phyloP scores from a whole-genome alignment of 2,888 invertebrate genomes.

The Acrobasis repandana region DNA sequence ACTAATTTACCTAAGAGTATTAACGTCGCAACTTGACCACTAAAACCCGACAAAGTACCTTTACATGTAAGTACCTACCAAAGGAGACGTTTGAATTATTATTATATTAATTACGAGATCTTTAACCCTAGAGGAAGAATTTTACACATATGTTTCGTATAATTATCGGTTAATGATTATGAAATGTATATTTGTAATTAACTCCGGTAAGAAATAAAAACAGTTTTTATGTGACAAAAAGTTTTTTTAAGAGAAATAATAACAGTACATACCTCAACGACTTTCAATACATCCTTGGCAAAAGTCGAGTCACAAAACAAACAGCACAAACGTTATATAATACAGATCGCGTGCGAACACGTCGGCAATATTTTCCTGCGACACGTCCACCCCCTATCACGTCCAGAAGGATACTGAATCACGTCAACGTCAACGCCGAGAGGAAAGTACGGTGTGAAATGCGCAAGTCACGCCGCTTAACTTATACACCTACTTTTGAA shows the following conservation, averaged over 20 bases:
- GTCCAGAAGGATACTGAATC: conserved; percentile 62
- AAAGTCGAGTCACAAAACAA: conserved; percentile 65
- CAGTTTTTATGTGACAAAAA: conserved; percentile 20
- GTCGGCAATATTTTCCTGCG: conserved; percentile 41
- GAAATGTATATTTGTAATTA: conserved; percentile 19
- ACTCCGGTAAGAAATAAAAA: conserved; percentile 26
- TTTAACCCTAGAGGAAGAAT: conserved; percentile 23
- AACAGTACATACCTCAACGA: conserved; percentile 42
- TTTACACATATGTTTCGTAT: conserved; percentile 3
- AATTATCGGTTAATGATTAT: background rate
- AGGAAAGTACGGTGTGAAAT: conserved; percentile 69
- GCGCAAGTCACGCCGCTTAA: conserved; percentile 78
- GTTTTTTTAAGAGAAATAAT: too few species aligned
- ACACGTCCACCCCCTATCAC: conserved; percentile 49
- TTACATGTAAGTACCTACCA: conserved; percentile 24
- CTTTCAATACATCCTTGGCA: conserved; percentile 47
- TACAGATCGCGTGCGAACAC: conserved; percentile 62
- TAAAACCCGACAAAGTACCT: conserved; percentile 26
- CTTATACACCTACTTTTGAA: conserved; percentile 72
- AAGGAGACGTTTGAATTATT: conserved; percentile 36
- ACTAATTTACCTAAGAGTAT: conserved; percentile 40
- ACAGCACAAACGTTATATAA: conserved; percentile 74
- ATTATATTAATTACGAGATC: too few species aligned
- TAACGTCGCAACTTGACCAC: conserved; percentile 35
- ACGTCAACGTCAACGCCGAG: conserved; percentile 58